phyloP scores from a whole-genome alignment of 2,113 vertebrate species.

The Psettodes erumei region DNA sequence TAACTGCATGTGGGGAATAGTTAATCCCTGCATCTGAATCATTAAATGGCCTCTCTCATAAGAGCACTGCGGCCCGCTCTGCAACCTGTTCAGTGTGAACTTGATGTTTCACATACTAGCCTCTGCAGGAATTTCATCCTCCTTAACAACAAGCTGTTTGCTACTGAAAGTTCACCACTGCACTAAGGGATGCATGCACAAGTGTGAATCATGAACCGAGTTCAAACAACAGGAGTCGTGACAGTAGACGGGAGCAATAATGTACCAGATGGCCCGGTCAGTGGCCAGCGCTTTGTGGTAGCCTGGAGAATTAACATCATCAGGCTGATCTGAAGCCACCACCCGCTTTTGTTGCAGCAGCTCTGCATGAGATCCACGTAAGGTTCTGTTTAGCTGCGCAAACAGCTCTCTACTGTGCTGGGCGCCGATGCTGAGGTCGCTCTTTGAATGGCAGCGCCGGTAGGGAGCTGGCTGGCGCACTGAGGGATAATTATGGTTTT shows the following conservation, averaged over 20 bases:
- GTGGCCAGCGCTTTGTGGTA: constrained; percentile 57
- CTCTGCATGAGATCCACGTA: constrained; percentile 23
- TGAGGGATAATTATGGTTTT: constrained; percentile 66
- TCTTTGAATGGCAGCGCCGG: constrained; percentile 38
- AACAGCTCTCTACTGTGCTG: constrained; percentile 41
- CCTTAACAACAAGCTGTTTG: constrained; percentile 2
- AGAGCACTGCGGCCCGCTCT: neutral
- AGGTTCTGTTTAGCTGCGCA: constrained; percentile 41
- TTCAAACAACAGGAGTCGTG: constrained; percentile 44
- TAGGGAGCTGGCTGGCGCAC: constrained; percentile 50
- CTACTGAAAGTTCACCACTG: constrained; percentile 5
- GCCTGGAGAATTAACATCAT: constrained; percentile 72
- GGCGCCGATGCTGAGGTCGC: constrained; percentile 64
- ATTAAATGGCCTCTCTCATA: constrained; percentile 16
- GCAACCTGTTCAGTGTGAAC: neutral
- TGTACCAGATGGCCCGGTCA: constrained; percentile 69
- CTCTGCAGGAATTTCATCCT: neutral
- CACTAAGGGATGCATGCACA: neutral
- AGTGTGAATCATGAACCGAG: constrained; percentile 24
- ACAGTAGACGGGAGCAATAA: constrained; percentile 41
- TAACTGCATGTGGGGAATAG: constrained; percentile 14
- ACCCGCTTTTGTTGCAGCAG: constrained; percentile 38
- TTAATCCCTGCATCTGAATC: constrained; percentile 2
- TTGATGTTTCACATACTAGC: neutral
- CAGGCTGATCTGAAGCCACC: constrained; percentile 32